Evolutionary conservation across 2,113 vertebrate genomes (phyloP), one percentile per base, ranked within the genome.

Genomic region (Delphinus delphis): DNA sequence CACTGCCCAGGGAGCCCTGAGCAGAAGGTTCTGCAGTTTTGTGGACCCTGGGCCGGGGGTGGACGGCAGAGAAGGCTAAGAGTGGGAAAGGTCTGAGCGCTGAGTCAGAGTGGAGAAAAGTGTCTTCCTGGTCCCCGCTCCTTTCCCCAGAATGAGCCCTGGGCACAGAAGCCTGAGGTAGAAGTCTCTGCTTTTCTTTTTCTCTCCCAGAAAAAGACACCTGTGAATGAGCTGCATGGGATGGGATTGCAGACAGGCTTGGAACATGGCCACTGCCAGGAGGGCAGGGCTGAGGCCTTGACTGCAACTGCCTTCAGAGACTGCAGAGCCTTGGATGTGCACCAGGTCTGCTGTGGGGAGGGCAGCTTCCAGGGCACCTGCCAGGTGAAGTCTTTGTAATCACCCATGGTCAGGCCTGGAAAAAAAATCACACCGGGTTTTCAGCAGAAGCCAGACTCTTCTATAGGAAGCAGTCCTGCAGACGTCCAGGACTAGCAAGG

Each of bases 41-140:
- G 4, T 2, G 8, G 38, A 74, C 6, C 3, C 2, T 21, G 31
- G 14, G 23, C 0, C 31, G 3, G 58, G 3, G 47, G 1, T 8
- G 8, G 5, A 8, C 28, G 9, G 65, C 23, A 0, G 17, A 28
- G 63, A 71, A 1, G 0, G 1, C 33, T 50, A 58, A 10, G 44
- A 18, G 6, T 33, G n/a, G 71, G 44, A 44, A 87, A 18, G 11
- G 44, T 14, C 7, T 8, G 8, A 23, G 0, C 8, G 31, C 10
- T 5, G 65, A 76, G 50, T 53, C 47, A 10, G 1, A 76, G 6
- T 13, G 1, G 20, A 74, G 7, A 70, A 55, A 67, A 31, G 8
- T 9, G 3, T 44, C 23, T 50, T 26, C 3, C 17, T 31, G 25
- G 4, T 36, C 13, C 73, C 8, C 36, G 1, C 21, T 12, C 4